Conservation (phyloP, 2,113 vertebrate genomes). For the Calcarius ornatus region DNA sequence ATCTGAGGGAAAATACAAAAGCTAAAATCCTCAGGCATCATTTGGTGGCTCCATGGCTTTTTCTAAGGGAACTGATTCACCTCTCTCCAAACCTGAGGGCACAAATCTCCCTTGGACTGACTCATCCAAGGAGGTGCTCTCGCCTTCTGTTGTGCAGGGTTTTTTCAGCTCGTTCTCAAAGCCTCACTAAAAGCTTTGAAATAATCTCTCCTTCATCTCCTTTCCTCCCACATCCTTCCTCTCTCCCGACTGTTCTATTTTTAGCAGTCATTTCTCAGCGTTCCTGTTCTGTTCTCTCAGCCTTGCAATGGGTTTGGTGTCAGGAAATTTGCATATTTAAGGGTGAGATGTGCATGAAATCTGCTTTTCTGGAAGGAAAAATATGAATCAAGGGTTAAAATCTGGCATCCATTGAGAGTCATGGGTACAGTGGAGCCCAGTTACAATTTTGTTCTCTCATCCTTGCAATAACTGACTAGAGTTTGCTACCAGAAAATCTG, state of each 20-base stretch:
- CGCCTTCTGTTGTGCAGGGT: background rate
- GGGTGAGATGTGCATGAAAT: background rate
- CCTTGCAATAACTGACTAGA: background rate
- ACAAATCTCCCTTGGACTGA: background rate
- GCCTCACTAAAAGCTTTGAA: background rate
- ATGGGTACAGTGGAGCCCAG: rapidly evolving
- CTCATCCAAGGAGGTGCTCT: background rate
- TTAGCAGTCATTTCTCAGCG: background rate
- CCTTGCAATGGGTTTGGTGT: background rate
- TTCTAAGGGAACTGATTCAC: background rate
- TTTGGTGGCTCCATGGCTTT: background rate
- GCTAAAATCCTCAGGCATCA: rapidly evolving
- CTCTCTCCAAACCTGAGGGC: background rate
- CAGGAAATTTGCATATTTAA: background rate
- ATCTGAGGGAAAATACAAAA: background rate
- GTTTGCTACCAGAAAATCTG: background rate
- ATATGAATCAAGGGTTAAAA: background rate
- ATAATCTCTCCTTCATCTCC: background rate
- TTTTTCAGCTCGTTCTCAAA: background rate
- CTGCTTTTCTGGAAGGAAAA: background rate
- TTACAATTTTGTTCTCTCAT: background rate
- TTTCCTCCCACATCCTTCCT: conserved; percentile 10
- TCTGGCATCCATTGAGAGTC: background rate
- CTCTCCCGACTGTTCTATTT: background rate
- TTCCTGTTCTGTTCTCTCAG: background rate